Conservation (phyloP, 1,140 invertebrate species). For the Danaus melanippus region DNA sequence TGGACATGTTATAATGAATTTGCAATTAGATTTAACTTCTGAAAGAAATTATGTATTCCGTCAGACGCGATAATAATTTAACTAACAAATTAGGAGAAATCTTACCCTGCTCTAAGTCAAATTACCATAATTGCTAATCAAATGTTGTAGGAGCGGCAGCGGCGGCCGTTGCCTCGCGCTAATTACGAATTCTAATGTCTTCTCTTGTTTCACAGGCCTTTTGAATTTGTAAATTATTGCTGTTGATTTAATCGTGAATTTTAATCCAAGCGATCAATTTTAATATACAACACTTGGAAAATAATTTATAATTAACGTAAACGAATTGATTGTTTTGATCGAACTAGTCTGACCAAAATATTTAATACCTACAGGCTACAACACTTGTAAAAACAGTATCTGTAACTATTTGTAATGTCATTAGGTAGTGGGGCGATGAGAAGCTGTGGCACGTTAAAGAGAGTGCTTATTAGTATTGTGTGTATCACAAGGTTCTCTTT, state of each 20-base stretch:
- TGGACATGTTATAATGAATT: too few species aligned
- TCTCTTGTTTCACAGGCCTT: conserved; percentile 66
- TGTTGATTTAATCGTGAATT: conserved; percentile 50
- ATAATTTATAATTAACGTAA: too few species aligned
- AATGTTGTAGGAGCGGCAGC: conserved; percentile 62
- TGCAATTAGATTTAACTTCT: conserved; percentile 26
- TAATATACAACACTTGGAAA: too few species aligned
- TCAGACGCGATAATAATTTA: conserved; percentile 60
- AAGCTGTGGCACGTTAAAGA: too few species aligned
- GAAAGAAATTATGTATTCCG: conserved; percentile 42
- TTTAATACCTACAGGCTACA: too few species aligned
- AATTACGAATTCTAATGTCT: conserved; percentile 71
- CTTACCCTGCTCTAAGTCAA: conserved; percentile 68
- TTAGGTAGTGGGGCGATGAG: too few species aligned
- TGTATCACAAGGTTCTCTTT: too few species aligned
- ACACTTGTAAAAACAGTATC: too few species aligned
- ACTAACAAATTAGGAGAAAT: conserved; percentile 70
- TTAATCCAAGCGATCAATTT: conserved; percentile 13
- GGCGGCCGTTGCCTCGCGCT: conserved; percentile 43
- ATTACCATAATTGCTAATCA: conserved; percentile 72
- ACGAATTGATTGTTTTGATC: too few species aligned
- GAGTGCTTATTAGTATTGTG: too few species aligned
- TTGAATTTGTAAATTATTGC: conserved; percentile 69
- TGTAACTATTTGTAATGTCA: too few species aligned
- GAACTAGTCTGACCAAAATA: too few species aligned